Conservation (phyloP, 2,113 vertebrate genomes). For the Sisor rabdophorus region DNA sequence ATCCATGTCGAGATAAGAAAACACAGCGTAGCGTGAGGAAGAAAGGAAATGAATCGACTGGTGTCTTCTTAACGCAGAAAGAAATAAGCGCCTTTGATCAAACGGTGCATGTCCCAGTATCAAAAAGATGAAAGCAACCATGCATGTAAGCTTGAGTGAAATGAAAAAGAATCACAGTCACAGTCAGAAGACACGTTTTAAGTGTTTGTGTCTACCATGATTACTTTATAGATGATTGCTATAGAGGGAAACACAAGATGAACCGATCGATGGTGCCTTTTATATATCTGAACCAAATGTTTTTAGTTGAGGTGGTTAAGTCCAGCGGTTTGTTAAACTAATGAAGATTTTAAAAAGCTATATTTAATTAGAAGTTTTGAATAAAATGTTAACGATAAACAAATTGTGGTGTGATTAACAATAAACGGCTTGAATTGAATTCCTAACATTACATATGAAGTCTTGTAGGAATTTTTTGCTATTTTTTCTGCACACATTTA, state of each 20-base stretch:
- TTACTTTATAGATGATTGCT: not conserved
- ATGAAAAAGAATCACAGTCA: slow-evolving; percentile 34
- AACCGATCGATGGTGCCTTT: slow-evolving; percentile 9
- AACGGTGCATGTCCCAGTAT: slow-evolving; percentile 36
- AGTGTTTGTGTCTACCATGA: slow-evolving; percentile 37
- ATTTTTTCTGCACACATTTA: no score
- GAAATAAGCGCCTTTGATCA: slow-evolving; percentile 50
- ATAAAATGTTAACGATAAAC: not conserved
- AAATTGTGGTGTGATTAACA: not conserved
- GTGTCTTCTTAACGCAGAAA: slow-evolving; percentile 47
- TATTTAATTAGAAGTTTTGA: not conserved
- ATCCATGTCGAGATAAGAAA: slow-evolving; percentile 32
- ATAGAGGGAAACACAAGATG: not conserved
- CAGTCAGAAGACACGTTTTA: slow-evolving; percentile 31
- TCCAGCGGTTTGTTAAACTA: not conserved
- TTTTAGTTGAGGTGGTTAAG: not conserved
- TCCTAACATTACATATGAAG: no score
- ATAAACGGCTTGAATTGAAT: not conserved
- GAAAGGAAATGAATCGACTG: slow-evolving; percentile 46
- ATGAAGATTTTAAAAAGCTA: not conserved
- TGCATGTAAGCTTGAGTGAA: slow-evolving; percentile 34
- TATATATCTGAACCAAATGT: not conserved
- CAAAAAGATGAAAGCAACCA: slow-evolving; percentile 39
- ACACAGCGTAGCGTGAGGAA: slow-evolving; percentile 26
- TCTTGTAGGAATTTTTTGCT: no score